Percentiles rank a stretch among this genome's conserved stretches.
phyloP scores from a whole-genome alignment of 2,797 vertebrate species.

The Echiichthys vipera region DNA sequence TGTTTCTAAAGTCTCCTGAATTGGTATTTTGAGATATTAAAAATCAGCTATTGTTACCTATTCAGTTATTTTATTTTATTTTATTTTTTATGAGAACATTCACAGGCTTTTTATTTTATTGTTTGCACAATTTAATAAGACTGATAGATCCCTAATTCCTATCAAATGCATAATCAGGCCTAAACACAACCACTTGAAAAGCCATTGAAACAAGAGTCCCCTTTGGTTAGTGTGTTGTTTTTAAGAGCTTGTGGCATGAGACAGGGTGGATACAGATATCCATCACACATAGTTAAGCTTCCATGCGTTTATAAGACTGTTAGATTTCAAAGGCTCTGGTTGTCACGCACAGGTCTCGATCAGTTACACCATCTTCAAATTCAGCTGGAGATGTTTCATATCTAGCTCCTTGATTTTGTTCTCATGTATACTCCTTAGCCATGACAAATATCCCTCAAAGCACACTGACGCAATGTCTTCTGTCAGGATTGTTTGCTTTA shows the following conservation, averaged over 20 bases:
- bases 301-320: constrained; percentile 12
- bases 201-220: constrained; percentile 24
- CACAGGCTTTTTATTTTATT: too few relatives aligned
- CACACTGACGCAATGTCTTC: constrained; percentile 18
- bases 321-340: constrained; percentile 51
- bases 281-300: constrained; percentile 45
- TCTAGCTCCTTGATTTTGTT: constrained; percentile 40
- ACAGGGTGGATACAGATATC: constrained; percentile 38
- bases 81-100: too few relatives aligned
- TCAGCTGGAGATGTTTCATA: constrained; percentile 41
- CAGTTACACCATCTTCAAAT: constrained; percentile 51
- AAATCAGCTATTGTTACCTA: neutral
- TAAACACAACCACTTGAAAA: constrained; percentile 43
- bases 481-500: constrained; percentile 54
- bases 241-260: constrained; percentile 27
- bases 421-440: constrained; percentile 37
- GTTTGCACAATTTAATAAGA: too few relatives aligned
- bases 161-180: constrained; percentile 21
- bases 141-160: neutral
- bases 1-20: constrained; percentile 5
- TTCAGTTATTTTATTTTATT: too few relatives aligned
- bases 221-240: constrained; percentile 47
- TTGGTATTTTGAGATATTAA: constrained; percentile 4
- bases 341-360: constrained; percentile 28
- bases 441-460: constrained; percentile 63